Evolutionary conservation across 2,113 vertebrate species (phyloP).

Genomic region (Seriola dumerili): DNA sequence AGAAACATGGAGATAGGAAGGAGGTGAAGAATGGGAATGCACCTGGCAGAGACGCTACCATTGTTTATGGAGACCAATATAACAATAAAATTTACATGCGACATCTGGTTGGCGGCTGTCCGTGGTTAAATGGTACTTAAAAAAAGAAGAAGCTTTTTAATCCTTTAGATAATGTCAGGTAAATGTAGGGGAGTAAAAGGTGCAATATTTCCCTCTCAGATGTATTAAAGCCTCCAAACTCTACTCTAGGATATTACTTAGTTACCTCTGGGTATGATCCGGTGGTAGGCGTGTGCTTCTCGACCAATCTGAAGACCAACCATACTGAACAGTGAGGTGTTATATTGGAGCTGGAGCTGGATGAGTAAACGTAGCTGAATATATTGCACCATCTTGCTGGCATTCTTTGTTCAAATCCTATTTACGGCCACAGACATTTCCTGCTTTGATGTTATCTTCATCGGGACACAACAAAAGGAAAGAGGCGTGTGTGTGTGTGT

Average conservation of each 20-base stretch:
- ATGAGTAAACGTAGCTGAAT: slow-evolving; percentile 8
- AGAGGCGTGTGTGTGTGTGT: neutral
- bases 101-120: neutral
- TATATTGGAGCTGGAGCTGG: neutral
- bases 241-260: too few species aligned
- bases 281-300: neutral
- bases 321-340: neutral
- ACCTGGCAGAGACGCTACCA: slow-evolving; percentile 30
- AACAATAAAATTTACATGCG: slow-evolving; percentile 3
- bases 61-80: slow-evolving; percentile 30
- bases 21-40: slow-evolving; percentile 9
- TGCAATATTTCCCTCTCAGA: neutral
- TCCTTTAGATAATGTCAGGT: neutral
- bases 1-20: slow-evolving; percentile 16
- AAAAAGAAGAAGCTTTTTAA: neutral
- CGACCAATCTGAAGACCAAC: too few species aligned
- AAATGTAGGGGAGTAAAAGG: too few species aligned
- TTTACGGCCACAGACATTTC: slow-evolving; percentile 2
- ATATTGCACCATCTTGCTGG: neutral
- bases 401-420: neutral
- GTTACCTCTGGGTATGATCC: neutral
- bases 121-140: neutral
- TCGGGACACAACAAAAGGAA: neutral
- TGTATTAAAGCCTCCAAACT: neutral
- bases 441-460: slow-evolving; percentile 26